Evolutionary conservation across 30 jellyfish, hydroid and myxozoan genomes (phyloP).

Genomic region (Phacellophora camtschatica): DNA sequence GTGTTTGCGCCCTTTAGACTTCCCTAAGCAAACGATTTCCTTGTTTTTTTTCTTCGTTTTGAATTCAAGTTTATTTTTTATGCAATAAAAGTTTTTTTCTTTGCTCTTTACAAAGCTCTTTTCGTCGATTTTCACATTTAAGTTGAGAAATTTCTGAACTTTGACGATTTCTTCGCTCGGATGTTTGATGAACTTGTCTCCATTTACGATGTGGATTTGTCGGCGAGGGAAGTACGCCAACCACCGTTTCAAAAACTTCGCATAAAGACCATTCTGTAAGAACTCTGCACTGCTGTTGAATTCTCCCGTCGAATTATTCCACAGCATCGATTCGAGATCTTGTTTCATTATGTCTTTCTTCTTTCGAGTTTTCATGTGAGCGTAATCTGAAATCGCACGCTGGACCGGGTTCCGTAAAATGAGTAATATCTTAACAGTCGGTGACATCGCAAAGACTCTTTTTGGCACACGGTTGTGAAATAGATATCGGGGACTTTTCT

Average conservation of each 20-base stretch:
- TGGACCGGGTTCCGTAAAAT: conserved; percentile 84
- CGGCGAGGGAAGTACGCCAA: conserved; percentile 54
- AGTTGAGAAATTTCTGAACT: conserved; percentile 83
- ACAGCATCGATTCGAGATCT: conserved; percentile 23
- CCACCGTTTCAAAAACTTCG: conserved; percentile 71
- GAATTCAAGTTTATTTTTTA: conserved; percentile 13
- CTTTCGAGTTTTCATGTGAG: conserved; percentile 71
- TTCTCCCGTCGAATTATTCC: conserved; percentile 2
- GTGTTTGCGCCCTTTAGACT: conserved; percentile 91
- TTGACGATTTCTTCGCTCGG: conserved; percentile 71
- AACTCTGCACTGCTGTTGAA: conserved; percentile 26
- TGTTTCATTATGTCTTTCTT: conserved; percentile 11
- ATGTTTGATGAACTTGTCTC: conserved; percentile 67
- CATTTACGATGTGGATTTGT: conserved; percentile 85
- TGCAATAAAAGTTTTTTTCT: conserved; percentile 86
- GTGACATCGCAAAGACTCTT: conserved; percentile 68
- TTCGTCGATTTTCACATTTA: conserved; percentile 48
- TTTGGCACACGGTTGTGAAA: conserved; percentile 64
- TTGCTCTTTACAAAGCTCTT: conserved; percentile 63
- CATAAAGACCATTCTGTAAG: conserved; percentile 59
- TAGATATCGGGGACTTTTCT: conserved; percentile 89
- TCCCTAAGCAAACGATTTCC: conserved; percentile 64
- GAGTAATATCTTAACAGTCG: conserved; percentile 57
- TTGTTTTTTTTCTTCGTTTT: background rate
- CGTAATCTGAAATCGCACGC: conserved; percentile 88